Evolutionary conservation across 2,888 invertebrate species (phyloP).

Genomic region (Luffia ferchaultella): DNA sequence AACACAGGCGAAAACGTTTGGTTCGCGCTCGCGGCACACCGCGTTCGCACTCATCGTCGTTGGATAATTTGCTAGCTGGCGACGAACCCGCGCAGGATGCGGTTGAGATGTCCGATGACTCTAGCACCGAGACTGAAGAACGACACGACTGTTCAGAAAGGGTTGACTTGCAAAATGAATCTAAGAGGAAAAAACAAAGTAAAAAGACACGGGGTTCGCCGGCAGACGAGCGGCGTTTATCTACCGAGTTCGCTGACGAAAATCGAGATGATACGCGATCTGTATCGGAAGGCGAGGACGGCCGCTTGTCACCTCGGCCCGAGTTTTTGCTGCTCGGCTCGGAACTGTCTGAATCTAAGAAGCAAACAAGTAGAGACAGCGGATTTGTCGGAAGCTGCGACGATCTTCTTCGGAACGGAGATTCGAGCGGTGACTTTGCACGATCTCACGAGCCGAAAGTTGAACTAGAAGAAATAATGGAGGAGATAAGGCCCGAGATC

Average conservation of each 20-base stretch:
- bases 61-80: conserved; percentile 78
- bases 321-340: conserved; percentile 68
- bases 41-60: conserved; percentile 81
- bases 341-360: conserved; percentile 71
- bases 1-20: conserved; percentile 81
- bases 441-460: conserved; percentile 61
- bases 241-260: conserved; percentile 69
- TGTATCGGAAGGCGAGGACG: conserved; percentile 72
- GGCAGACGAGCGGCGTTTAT: conserved; percentile 70
- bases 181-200: conserved; percentile 82
- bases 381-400: conserved; percentile 91
- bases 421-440: conserved; percentile 58
- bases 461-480: conserved; percentile 67
- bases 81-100: conserved; percentile 62
- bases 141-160: conserved; percentile 73
- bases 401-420: conserved; percentile 76
- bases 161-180: conserved; percentile 80
- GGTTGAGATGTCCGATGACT: conserved; percentile 74
- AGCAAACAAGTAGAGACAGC: conserved; percentile 86
- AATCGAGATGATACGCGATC: conserved; percentile 64
- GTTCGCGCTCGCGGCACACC: conserved; percentile 86
- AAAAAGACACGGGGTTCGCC: conserved; percentile 72
- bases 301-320: conserved; percentile 73
- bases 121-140: conserved; percentile 79
- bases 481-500: conserved; percentile 65